Percentiles rank a stretch among this genome's conserved stretches.
Evolutionary conservation across 2,113 vertebrate species (phyloP).

Genomic region (Eptesicus fuscus): DNA sequence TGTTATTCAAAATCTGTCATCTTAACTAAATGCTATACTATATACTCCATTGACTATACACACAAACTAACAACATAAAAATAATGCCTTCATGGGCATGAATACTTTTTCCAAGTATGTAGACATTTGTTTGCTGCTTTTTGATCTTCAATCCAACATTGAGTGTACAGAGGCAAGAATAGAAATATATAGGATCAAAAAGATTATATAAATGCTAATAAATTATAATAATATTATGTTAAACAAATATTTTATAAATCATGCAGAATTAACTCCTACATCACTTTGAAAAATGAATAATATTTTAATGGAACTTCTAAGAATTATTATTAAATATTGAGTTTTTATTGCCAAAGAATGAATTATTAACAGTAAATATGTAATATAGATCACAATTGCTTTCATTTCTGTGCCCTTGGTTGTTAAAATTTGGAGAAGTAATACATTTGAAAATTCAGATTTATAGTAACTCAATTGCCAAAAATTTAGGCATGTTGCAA

Average conservation of each 20-base stretch:
- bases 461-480: neutral
- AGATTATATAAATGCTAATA: neutral
- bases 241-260: neutral
- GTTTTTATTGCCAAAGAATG: neutral
- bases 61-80: neutral
- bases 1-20: neutral
- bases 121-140: neutral
- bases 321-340: neutral
- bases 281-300: constrained; percentile 5
- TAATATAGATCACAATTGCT: neutral
- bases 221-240: neutral
- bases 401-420: neutral
- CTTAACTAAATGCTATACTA: neutral
- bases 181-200: neutral
- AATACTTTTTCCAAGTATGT: neutral
- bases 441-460: neutral
- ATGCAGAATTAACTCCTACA: neutral
- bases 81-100: neutral
- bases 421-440: neutral
- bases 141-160: neutral
- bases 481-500: neutral
- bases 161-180: neutral
- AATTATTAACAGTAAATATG: constrained; percentile 5
- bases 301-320: neutral
- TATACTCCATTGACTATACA: neutral